These are phyloP conservation scores for Mamestra configurata DNA, from an alignment of 1,140 invertebrate species.

Conservation along the genomic window DNA sequence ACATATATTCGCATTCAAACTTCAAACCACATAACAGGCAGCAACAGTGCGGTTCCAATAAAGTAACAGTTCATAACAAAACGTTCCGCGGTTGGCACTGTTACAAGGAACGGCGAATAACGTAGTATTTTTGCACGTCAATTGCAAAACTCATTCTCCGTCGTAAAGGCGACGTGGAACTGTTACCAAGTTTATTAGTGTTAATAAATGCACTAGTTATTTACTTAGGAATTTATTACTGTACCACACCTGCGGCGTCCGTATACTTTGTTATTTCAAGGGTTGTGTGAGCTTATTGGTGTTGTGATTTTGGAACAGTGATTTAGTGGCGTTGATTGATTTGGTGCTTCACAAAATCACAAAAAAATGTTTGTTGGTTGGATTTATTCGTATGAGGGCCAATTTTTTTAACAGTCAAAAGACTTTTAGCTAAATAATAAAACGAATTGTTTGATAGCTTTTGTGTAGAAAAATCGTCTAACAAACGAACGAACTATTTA, in stretches of 20 bases:
- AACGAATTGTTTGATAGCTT: too few relatives aligned
- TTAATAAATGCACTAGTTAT: constrained; percentile 74
- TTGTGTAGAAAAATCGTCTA: too few relatives aligned
- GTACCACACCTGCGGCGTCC: constrained; percentile 66
- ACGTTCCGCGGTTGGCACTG: constrained; percentile 37
- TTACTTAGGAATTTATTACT: constrained; percentile 75
- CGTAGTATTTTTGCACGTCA: constrained; percentile 50
- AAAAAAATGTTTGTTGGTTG: background rate
- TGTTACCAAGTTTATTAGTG: constrained; percentile 51
- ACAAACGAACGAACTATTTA: too few relatives aligned
- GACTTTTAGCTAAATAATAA: too few relatives aligned
- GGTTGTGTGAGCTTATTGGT: constrained; percentile 60
- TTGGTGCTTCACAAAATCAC: background rate
- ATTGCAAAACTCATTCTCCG: constrained; percentile 43
- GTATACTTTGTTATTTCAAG: constrained; percentile 69
- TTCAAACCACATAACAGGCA: constrained; percentile 20
- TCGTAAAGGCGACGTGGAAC: constrained; percentile 25
- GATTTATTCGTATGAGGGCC: too few relatives aligned
- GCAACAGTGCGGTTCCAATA: constrained; percentile 15
- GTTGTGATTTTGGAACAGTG: constrained; percentile 36
- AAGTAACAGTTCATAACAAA: constrained; percentile 22
- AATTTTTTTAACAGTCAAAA: too few relatives aligned
- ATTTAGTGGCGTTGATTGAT: constrained; percentile 5
- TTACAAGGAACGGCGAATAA: constrained; percentile 31
- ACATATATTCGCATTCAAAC: constrained; percentile 17